Evolutionary conservation across 2,797 vertebrate genomes (phyloP).

Genomic region (Poeciliopsis infans): DNA sequence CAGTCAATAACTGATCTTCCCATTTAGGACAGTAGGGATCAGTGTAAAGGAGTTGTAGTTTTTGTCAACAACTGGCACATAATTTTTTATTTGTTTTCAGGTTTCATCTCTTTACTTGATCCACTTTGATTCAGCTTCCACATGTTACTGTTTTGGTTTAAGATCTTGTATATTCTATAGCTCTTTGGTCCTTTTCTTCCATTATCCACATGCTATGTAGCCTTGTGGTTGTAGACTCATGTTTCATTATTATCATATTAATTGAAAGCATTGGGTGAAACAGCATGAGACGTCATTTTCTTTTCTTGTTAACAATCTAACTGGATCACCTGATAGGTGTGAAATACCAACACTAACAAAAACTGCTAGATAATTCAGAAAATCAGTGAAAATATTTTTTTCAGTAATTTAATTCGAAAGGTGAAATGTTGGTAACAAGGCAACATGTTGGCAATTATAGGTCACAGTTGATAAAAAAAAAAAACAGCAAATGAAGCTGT

Average conservation of each 20-base stretch:
- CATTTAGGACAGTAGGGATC: neutral
- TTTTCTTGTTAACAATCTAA: conserved; percentile 45
- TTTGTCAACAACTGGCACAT: neutral
- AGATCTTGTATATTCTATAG: conserved; percentile 70
- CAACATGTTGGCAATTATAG: neutral
- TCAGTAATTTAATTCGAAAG: neutral
- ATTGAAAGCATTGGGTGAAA: conserved; percentile 52
- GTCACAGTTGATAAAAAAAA: neutral
- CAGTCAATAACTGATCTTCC: conserved; percentile 5
- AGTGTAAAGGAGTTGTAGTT: neutral
- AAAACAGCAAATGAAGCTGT: neutral
- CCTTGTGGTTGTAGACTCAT: conserved; percentile 48
- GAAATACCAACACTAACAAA: conserved; percentile 10
- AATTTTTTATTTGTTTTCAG: neutral
- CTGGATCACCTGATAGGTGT: conserved; percentile 35
- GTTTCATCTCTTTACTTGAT: neutral
- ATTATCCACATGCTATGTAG: conserved; percentile 56
- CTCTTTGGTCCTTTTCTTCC: conserved; percentile 57
- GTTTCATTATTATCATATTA: conserved; percentile 46
- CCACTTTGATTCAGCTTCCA: conserved; percentile 13
- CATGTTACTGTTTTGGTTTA: conserved; percentile 17
- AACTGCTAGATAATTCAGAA: neutral
- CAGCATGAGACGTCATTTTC: conserved; percentile 52
- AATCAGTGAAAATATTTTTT: neutral
- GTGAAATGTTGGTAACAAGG: neutral